Evolutionary conservation across 1,140 invertebrate genomes (phyloP).

Genomic region (Neodiprion virginianus): DNA sequence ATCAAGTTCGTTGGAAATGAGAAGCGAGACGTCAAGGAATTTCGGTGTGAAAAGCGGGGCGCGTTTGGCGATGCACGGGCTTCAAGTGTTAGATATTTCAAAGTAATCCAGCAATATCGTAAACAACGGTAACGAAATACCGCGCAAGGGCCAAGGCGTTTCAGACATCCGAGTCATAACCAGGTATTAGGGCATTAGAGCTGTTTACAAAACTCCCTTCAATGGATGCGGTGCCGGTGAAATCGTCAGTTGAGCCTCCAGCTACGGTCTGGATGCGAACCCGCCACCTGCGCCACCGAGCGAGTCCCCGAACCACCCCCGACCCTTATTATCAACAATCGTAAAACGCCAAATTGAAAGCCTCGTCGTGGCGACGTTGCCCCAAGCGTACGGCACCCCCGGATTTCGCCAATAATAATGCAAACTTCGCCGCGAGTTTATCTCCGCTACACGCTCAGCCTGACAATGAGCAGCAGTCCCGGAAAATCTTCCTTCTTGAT

Average conservation of each 20-base stretch:
- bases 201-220: constrained; percentile 41
- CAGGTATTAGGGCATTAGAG: constrained; percentile 57
- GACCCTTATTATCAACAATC: constrained; percentile 62
- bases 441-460: too few species aligned
- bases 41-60: too few species aligned
- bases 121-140: constrained; percentile 47
- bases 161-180: constrained; percentile 51
- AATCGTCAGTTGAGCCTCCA: constrained; percentile 3
- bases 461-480: too few species aligned
- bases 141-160: constrained; percentile 26
- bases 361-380: constrained; percentile 26
- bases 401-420: background rate
- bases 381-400: background rate
- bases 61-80: background rate
- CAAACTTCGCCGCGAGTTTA: background rate
- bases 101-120: constrained; percentile 64
- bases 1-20: constrained; percentile 12
- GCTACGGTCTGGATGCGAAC: background rate
- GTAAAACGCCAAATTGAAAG: constrained; percentile 63
- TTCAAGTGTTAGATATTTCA: constrained; percentile 62
- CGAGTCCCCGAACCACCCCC: constrained; percentile 21
- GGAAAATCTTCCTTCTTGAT: too few species aligned
- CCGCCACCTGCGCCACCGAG: too few species aligned
- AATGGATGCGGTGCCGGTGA: background rate
- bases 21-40: background rate